Evolutionary conservation across 2,113 vertebrate genomes (phyloP).

Genomic region (Dendropsophus ebraccatus): DNA sequence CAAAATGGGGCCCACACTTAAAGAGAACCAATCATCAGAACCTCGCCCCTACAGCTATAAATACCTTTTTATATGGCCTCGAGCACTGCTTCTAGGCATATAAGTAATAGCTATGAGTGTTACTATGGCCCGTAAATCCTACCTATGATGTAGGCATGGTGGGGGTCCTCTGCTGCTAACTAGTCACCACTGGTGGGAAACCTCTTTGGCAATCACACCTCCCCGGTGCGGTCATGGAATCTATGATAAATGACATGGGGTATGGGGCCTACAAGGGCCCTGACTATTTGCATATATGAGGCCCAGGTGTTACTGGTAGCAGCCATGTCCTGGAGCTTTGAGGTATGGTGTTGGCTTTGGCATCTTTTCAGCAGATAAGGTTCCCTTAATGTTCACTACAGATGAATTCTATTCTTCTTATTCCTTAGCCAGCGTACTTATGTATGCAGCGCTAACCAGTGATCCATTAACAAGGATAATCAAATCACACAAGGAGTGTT

Average conservation of each 20-base stretch:
- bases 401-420: not conserved
- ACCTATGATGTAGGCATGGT: too few species aligned
- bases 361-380: not conserved
- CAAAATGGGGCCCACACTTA: too few species aligned
- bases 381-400: not conserved
- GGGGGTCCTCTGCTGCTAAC: too few species aligned
- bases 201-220: too few species aligned
- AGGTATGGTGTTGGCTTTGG: not conserved
- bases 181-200: too few species aligned
- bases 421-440: not conserved
- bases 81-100: too few species aligned
- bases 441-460: conserved; percentile 15
- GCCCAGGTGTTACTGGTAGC: not conserved
- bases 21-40: too few species aligned
- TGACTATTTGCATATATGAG: not conserved
- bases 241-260: not conserved
- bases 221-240: too few species aligned
- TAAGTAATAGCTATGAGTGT: too few species aligned
- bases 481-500: not conserved
- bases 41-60: too few species aligned
- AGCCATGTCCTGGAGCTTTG: not conserved
- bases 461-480: conserved; percentile 21
- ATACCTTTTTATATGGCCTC: too few species aligned
- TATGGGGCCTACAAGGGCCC: not conserved
- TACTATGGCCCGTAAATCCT: too few species aligned